Conservation (phyloP, 1,140 invertebrate genomes). For the Rhagoletis pomonella region DNA sequence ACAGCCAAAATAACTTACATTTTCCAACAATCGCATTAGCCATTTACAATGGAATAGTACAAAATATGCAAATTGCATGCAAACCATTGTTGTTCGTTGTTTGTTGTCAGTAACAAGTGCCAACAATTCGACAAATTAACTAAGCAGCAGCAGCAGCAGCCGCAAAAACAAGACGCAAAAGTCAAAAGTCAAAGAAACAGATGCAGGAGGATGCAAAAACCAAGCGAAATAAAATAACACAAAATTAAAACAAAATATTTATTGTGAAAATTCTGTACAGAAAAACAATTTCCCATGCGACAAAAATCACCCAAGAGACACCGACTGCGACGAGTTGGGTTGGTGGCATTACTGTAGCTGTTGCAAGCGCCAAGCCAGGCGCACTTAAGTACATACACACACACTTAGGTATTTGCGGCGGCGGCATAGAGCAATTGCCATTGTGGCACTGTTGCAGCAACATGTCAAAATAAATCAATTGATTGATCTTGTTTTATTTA, state of each 20-base stretch:
- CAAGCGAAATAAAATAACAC: not conserved
- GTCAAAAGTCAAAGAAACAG: conserved; percentile 27
- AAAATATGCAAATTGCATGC: conserved; percentile 20
- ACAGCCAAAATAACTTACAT: conserved; percentile 40
- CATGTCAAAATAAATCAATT: conserved; percentile 75
- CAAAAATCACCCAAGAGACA: conserved; percentile 44
- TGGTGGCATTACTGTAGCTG: not conserved
- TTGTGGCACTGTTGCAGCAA: conserved; percentile 60
- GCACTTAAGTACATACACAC: not conserved
- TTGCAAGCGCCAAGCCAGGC: not conserved
- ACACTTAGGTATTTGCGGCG: not conserved
- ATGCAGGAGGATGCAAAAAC: not conserved
- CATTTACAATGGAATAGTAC: not conserved
- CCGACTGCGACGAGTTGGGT: conserved; percentile 7
- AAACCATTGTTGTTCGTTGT: not conserved
- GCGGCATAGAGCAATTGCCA: conserved; percentile 21
- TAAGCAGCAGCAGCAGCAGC: conserved; percentile 37
- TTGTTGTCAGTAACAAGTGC: conserved; percentile 49
- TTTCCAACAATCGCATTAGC: conserved; percentile 28
- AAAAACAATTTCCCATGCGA: conserved; percentile 47
- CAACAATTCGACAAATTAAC: conserved; percentile 49
- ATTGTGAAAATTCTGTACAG: conserved; percentile 42
- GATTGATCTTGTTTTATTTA: conserved; percentile 75
- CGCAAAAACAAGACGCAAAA: conserved; percentile 37
- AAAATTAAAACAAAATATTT: not conserved